Evolutionary conservation across 2,797 vertebrate genomes (phyloP).

Genomic region (Otolemur crassicaudatus): DNA sequence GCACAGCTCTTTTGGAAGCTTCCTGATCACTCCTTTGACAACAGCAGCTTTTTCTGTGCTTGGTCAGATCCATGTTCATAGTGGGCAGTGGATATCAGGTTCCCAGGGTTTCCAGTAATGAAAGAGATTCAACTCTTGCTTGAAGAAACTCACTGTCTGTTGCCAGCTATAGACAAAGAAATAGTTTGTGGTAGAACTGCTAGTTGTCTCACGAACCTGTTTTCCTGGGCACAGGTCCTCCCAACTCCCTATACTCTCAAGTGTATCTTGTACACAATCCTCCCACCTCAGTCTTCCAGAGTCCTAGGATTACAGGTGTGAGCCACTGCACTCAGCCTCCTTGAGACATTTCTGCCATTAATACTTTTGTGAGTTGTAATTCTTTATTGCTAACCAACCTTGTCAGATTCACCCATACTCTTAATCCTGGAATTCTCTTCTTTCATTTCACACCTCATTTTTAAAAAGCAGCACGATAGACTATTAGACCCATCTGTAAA

Average conservation of each 20-base stretch:
- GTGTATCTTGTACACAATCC: too few relatives aligned
- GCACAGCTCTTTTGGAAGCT: not conserved
- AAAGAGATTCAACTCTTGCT: too few relatives aligned
- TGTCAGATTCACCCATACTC: not conserved
- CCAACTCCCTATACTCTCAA: too few relatives aligned
- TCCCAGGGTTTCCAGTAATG: too few relatives aligned
- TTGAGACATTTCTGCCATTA: too few relatives aligned
- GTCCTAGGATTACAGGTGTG: too few relatives aligned
- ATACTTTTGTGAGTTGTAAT: not conserved
- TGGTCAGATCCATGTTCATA: not conserved
- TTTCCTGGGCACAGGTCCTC: not conserved
- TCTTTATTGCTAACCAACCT: not conserved
- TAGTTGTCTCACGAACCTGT: not conserved
- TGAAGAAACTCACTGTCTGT: too few relatives aligned
- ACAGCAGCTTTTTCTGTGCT: not conserved
- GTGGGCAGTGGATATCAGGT: not conserved
- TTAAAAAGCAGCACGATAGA: not conserved
- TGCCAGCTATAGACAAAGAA: not conserved
- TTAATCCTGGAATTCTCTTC: not conserved
- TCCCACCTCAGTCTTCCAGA: too few relatives aligned
- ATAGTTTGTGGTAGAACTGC: not conserved
- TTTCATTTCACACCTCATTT: not conserved
- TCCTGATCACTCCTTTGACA: not conserved
- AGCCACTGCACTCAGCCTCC: too few relatives aligned
- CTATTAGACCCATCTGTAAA: too few relatives aligned